Base-by-base conservation (phyloP, 2,797 vertebrate species). In the Nyctibius grandis region DNA sequence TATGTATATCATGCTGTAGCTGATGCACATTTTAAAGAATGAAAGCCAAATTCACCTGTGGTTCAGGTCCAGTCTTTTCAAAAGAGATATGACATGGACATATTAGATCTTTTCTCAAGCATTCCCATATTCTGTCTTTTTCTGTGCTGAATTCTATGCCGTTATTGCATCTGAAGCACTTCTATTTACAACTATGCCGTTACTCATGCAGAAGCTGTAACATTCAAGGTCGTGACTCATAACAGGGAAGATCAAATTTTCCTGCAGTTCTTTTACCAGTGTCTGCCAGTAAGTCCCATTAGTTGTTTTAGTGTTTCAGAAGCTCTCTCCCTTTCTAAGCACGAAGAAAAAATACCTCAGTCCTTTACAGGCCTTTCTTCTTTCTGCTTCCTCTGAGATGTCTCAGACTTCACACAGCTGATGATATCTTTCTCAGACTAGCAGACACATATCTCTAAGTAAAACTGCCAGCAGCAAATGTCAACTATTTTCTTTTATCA, bases 401-500 rank as follows among this genome's bases (percentile, higher is more conserved):
- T 95, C 95, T 95, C 88, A 34, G 78, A 90, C 92, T 97, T 98
- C 96, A 96, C 83, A 82, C 9, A 84, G 80, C 60, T 97, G 96
- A 56, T 93, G 96, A 94, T 96, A 96, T 95, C 96, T 97, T 96
- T 96, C 88, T 97, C 89, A 97, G 96, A 96, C 96, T 97, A 96
- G 88, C 95, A 97, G 97, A 95, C 91, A 95, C 85, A 96, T 83
- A 95, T 96, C 97, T 97, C 96, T 97, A 95, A 96, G 96, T 93
- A 96, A 97, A 97, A 97, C 92, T 87, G 96, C 97, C 97, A 93
- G 96, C 96, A 98, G 97, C 97, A 97, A 98, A 97, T 97, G 97
- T 96, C 97, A 98, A 87, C 92, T 94, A 48, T 97, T 97, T 97
- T 88, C 96, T 97, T 98, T 98, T 97, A 98, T 98, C 97, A 96